Evolutionary conservation across 2,888 invertebrate species (phyloP).

Genomic region (Sturmia bella): DNA sequence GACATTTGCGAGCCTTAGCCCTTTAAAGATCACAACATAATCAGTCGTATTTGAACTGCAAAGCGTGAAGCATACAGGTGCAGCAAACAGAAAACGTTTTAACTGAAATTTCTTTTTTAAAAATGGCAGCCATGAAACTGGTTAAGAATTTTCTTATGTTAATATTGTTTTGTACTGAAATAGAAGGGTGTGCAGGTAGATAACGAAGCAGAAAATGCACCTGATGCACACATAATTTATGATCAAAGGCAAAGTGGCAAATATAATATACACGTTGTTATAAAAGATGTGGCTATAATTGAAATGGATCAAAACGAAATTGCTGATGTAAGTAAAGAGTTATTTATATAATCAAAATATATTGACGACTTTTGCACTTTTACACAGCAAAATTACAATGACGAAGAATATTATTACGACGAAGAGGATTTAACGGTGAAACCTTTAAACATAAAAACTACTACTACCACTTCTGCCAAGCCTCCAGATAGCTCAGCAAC

Average conservation of each 20-base stretch:
- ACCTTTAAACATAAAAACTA: constrained; percentile 74
- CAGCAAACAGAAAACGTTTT: not conserved
- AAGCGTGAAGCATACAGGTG: constrained; percentile 47
- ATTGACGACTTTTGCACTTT: no score
- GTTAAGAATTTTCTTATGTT: constrained; percentile 51
- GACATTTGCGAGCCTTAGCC: constrained; percentile 21
- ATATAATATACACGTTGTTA: constrained; percentile 89
- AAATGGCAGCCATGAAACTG: constrained; percentile 59
- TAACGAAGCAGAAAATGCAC: constrained; percentile 35
- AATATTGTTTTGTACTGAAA: constrained; percentile 21
- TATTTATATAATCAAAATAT: not conserved
- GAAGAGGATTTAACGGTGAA: constrained; percentile 80
- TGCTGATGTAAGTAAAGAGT: constrained; percentile 75
- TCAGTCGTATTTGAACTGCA: constrained; percentile 52
- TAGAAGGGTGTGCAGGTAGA: constrained; percentile 17
- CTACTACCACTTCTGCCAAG: constrained; percentile 65
- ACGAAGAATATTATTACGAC: constrained; percentile 81
- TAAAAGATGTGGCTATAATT: constrained; percentile 90
- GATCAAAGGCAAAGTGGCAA: constrained; percentile 91
- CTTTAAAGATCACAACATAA: constrained; percentile 30
- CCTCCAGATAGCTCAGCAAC: constrained; percentile 34
- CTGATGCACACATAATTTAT: constrained; percentile 77
- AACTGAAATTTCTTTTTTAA: constrained; percentile 13
- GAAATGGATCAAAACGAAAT: constrained; percentile 81
- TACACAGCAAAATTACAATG: constrained; percentile 76